phyloP scores from a whole-genome alignment of 2,113 vertebrate species.

The Lepus europaeus region DNA sequence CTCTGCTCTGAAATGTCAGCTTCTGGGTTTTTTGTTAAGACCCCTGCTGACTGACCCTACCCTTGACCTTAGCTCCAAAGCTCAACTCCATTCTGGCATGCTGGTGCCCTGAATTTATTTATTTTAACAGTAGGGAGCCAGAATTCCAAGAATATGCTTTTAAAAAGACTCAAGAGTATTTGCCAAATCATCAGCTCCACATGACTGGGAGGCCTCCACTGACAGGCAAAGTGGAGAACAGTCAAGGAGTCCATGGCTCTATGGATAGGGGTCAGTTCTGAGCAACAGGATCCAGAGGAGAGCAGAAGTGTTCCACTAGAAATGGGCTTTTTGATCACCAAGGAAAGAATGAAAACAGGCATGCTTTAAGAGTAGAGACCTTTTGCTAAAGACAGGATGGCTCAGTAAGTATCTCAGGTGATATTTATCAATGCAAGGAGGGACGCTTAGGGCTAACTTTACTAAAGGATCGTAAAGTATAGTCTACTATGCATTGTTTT shows the following conservation, averaged over 20 bases:
- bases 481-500: background rate
- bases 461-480: background rate
- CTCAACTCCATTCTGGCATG: constrained; percentile 61
- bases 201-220: background rate
- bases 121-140: constrained; percentile 74
- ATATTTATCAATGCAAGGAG: background rate
- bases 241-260: background rate
- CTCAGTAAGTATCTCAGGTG: background rate
- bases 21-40: constrained; percentile 59
- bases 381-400: background rate
- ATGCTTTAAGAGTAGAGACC: background rate
- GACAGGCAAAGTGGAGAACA: background rate
- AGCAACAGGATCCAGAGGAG: background rate
- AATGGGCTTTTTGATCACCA: background rate
- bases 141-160: constrained; percentile 71
- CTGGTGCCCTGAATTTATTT: constrained; percentile 76
- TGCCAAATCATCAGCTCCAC: constrained; percentile 37
- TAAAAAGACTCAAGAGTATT: constrained; percentile 24
- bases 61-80: constrained; percentile 77
- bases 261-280: background rate
- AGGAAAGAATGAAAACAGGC: background rate
- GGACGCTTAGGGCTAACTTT: constrained; percentile 1
- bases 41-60: constrained; percentile 73
- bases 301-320: background rate
- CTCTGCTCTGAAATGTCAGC: constrained; percentile 47